Base-by-base conservation (phyloP, 2,888 invertebrate genomes). In the Vannuccia rotundouncinata region DNA sequence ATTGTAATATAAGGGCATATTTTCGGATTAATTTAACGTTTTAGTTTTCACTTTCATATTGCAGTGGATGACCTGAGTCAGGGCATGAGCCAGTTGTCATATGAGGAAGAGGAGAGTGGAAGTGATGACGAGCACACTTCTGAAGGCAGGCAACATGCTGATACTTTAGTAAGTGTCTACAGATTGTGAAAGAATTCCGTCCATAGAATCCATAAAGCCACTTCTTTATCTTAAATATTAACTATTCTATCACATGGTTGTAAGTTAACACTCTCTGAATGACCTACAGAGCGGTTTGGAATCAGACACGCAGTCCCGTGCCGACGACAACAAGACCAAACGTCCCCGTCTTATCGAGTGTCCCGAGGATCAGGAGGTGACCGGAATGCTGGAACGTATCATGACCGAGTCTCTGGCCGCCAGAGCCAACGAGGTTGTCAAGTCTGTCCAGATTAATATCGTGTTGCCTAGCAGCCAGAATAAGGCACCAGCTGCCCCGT, bases 391-490 rank as follows among this genome's bases (percentile, higher is more conserved):
- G 66, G 66, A 66, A 27, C 66, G 66, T 2, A 66, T 66, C 22
- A 66, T 66, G 66, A 66, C 66, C 22, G 66, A 66, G 66, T 66
- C 66, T 5, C 66, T 66, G 66, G 66, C 66, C 5, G 66, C 66
- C 17, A 17, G 66, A 27, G 66, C 66, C 66, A 66, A 66, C 25
- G 66, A 66, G 22, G 2, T 27, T 27, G 22, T 66, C 10, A 66
- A 66, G 22, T 27, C 66, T 17, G 66, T 66, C 66, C 10, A 66
- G 2, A 66, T 66, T 27, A 66, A 66, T 27, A 66, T 66, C 66
- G 25, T 22, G 2, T 22, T 66, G 66, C 66, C 66, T 22, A 66
- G 66, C 25, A 17, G 25, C 25, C 22, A 10, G 10, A 17, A 22
- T 27, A 66, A 22, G 66, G 10, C 2, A n/a, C 10, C 66, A 2